Evolutionary conservation across 2,113 vertebrate species (phyloP).

Genomic region (Poicephalus meyeri): DNA sequence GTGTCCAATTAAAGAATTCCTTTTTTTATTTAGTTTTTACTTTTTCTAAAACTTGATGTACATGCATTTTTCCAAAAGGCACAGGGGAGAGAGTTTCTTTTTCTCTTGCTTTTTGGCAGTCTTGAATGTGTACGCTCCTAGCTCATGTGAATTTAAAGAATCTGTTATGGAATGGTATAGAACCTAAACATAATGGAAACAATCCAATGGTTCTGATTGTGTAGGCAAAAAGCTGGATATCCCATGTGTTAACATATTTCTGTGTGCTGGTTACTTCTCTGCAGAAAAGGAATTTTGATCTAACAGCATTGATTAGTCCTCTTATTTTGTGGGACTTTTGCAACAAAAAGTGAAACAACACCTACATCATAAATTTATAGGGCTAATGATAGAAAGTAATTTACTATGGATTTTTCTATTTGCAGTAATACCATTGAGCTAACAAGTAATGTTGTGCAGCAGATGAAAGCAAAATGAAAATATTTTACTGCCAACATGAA

Average conservation of each 20-base stretch:
- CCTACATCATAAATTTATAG: background rate
- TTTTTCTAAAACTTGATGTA: background rate
- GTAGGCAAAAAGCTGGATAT: background rate
- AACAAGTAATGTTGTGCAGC: background rate
- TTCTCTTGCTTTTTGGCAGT: background rate
- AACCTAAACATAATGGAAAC: background rate
- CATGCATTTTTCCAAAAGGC: background rate
- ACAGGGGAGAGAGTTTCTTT: background rate
- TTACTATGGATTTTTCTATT: slow-evolving; percentile 13
- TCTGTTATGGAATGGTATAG: background rate
- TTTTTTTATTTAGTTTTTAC: background rate
- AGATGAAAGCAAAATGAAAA: background rate
- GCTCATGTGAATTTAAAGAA: background rate
- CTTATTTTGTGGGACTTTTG: background rate
- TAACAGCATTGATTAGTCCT: background rate
- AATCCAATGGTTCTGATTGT: background rate
- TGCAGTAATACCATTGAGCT: background rate
- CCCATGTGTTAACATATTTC: background rate
- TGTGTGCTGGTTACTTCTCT: background rate
- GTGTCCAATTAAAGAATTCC: background rate
- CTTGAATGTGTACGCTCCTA: background rate
- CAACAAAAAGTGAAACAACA: background rate
- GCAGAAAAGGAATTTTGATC: background rate
- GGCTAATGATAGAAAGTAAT: background rate
- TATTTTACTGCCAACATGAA: background rate